Conservation (phyloP, 2,113 vertebrate species). For the Protomyctophum bolini region DNA sequence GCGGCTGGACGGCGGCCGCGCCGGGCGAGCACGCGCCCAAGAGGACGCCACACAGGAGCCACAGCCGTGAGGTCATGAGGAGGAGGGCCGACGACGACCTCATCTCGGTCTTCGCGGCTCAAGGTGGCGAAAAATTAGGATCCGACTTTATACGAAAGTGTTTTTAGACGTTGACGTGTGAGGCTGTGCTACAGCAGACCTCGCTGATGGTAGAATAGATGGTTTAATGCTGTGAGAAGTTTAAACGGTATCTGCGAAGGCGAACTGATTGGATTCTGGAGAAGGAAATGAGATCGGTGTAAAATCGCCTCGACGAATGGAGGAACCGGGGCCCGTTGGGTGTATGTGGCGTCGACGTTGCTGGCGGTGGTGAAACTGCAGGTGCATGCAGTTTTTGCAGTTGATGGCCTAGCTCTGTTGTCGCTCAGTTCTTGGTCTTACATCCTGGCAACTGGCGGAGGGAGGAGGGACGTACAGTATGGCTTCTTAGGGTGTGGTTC, state of each 20-base stretch:
- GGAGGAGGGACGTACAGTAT: constrained; percentile 15
- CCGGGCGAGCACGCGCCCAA: constrained; percentile 55
- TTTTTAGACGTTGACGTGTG: neutral
- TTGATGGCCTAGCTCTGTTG: constrained; percentile 33
- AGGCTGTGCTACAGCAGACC: too few species aligned
- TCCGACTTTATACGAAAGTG: too few species aligned
- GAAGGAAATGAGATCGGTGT: too few species aligned
- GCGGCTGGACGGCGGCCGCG: constrained; percentile 76
- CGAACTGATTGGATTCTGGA: too few species aligned
- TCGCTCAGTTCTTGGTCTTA: constrained; percentile 50
- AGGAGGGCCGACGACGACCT: constrained; percentile 66
- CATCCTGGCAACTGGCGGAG: constrained; percentile 51
- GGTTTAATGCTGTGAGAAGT: too few species aligned
- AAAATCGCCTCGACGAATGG: too few species aligned
- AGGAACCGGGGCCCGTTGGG: too few species aligned
- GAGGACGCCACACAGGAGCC: constrained; percentile 74
- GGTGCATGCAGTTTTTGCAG: neutral
- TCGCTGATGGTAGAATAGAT: too few species aligned
- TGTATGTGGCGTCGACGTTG: too few species aligned
- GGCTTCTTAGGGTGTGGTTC: constrained; percentile 31
- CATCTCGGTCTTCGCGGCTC: constrained; percentile 60
- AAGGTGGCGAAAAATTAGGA: constrained; percentile 20
- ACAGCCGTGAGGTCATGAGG: constrained; percentile 52
- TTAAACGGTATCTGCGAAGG: too few species aligned
- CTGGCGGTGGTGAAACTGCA: too few species aligned